Conservation (phyloP, 2,113 vertebrate species). For the Caloenas nicobarica region DNA sequence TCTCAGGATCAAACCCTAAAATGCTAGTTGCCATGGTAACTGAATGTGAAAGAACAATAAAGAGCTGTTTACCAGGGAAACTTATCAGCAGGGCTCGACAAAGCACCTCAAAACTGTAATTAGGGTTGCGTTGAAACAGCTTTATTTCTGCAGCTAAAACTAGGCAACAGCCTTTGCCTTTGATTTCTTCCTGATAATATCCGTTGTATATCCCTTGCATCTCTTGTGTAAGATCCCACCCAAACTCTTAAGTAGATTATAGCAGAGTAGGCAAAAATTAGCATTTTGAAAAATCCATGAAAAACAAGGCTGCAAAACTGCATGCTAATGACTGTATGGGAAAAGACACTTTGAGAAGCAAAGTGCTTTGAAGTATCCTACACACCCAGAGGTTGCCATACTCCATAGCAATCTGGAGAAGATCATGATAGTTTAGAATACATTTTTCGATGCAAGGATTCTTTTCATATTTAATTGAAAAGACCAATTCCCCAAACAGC, state of each 20-base stretch:
- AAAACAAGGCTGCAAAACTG: conserved; percentile 23
- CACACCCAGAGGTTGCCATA: not conserved
- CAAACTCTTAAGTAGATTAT: conserved; percentile 25
- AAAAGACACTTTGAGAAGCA: not conserved
- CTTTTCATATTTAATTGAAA: not conserved
- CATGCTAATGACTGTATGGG: not conserved
- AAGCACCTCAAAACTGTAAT: conserved; percentile 66
- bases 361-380: conserved; percentile 10
- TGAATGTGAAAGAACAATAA: conserved; percentile 71
- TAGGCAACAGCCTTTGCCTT: conserved; percentile 30
- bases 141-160: conserved; percentile 44
- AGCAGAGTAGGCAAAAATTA: conserved; percentile 42
- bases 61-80: conserved; percentile 63
- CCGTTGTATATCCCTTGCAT: not conserved
- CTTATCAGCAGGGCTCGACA: conserved; percentile 65
- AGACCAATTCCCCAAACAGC: not conserved
- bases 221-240: not conserved
- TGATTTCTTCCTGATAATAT: conserved; percentile 47
- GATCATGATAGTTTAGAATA: not conserved
- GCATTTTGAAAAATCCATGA: conserved; percentile 41
- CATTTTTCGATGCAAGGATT: not conserved
- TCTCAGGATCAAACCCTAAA: conserved; percentile 65
- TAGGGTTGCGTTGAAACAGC: conserved; percentile 44
- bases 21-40: conserved; percentile 62
- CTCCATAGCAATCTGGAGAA: not conserved